Base-by-base conservation (phyloP, 2,797 vertebrate genomes). In the Poeciliopsis turneri region DNA sequence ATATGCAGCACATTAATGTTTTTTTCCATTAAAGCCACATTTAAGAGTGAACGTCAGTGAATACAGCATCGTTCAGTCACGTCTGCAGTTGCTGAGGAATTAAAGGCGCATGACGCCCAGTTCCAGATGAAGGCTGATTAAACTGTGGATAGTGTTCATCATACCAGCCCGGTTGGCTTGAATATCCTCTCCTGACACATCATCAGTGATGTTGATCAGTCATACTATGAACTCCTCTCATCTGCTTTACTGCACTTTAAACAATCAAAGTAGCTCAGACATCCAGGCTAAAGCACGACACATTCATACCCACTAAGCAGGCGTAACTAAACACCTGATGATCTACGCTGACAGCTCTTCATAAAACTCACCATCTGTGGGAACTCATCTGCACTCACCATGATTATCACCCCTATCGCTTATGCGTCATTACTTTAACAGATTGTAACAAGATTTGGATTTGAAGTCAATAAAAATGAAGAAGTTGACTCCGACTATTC, bases 91-190 rank as follows among this genome's bases (percentile, higher is more conserved):
- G 30, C 69, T 59, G 73, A 77, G 77, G 57, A 45, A 76, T 72
- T 73, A 71, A 83, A 74, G 74, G 78, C 25, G 68, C 83, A 87
- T 84, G 75, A 79, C 85, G 70, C 4, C 82, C 75, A 78, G 80
- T 86, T 83, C 90, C 86, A 87, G 82, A 78, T 80, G 71, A 18
- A 25, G 36, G 72, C 66, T 82, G 81, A 89, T 86, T 86, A 86
- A 75, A 20, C 79, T 80, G 86, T 47, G 86, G 87, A 85, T 82
- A 76, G 82, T 45, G 73, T 79, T 82, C 47, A 75, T 51, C 64
- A 77, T 80, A 76, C 75, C 61, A 74, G 80, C 81, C 64, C 81
- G 49, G 76, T 78, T 80, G 70, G 86, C 76, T 57, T 61, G 61
- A 36, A 49, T 13, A 70, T 69, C 77, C 80, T 83, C 79, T 75